phyloP scores from a whole-genome alignment of 2,797 vertebrate species.

The Enteromius treurensis region DNA sequence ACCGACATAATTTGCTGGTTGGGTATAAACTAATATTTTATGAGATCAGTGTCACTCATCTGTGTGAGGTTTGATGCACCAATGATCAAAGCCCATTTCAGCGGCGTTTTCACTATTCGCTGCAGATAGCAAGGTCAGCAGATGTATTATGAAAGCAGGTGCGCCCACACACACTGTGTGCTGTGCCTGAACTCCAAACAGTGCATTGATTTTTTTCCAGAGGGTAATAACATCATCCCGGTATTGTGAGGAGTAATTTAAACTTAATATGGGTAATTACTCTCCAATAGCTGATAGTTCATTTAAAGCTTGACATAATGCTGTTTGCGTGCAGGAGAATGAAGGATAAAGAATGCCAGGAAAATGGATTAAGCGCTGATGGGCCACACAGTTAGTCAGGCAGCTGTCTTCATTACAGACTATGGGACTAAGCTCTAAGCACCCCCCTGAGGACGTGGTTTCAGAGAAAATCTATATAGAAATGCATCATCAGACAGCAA shows the following conservation, averaged over 20 bases:
- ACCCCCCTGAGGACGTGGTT: slow-evolving; percentile 41
- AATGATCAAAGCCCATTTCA: slow-evolving; percentile 69
- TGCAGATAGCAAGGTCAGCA: slow-evolving; percentile 79
- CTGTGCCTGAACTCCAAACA: slow-evolving; percentile 72
- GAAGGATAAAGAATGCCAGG: slow-evolving; percentile 44
- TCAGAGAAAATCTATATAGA: slow-evolving; percentile 52
- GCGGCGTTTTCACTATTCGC: slow-evolving; percentile 64
- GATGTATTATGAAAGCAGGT: slow-evolving; percentile 79
- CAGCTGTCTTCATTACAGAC: slow-evolving; percentile 54
- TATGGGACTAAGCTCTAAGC: slow-evolving; percentile 51
- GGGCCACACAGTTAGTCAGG: slow-evolving; percentile 52
- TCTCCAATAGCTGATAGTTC: slow-evolving; percentile 72
- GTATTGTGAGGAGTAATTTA: slow-evolving; percentile 72
- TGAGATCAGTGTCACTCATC: slow-evolving; percentile 67
- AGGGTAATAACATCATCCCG: slow-evolving; percentile 71
- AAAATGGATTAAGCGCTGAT: slow-evolving; percentile 44
- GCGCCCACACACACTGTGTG: slow-evolving; percentile 67
- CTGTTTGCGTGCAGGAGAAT: slow-evolving; percentile 47
- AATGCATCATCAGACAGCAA: slow-evolving; percentile 45
- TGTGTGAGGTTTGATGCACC: slow-evolving; percentile 70
- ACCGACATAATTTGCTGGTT: not conserved
- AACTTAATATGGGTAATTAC: slow-evolving; percentile 76
- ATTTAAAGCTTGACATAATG: slow-evolving; percentile 65
- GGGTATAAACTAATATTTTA: slow-evolving; percentile 15
- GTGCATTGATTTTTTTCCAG: slow-evolving; percentile 75